phyloP scores from a whole-genome alignment of 2,888 invertebrate species.

The Eristalis tenax region DNA sequence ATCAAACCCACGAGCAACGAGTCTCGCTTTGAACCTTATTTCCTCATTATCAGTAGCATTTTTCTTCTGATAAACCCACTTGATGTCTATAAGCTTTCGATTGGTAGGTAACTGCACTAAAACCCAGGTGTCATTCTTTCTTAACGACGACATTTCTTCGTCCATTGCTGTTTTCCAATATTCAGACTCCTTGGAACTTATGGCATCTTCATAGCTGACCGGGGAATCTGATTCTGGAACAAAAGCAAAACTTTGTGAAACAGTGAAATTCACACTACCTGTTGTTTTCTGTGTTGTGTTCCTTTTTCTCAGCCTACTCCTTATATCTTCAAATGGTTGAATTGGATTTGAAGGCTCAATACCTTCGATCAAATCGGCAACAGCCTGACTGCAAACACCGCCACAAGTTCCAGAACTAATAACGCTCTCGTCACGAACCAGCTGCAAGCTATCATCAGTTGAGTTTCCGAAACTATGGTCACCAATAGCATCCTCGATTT shows the following conservation, averaged over 20 bases:
- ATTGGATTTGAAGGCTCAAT: neutral
- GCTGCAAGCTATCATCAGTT: neutral
- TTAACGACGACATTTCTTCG: constrained; percentile 6
- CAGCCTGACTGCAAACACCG: neutral
- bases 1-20: neutral
- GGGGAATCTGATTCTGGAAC: neutral
- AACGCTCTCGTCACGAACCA: neutral
- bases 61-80: neutral
- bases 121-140: constrained; percentile 12
- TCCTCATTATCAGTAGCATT: neutral
- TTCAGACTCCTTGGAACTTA: neutral
- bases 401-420: neutral
- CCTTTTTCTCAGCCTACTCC: neutral
- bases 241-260: neutral
- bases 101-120: neutral
- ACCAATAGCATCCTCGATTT: neutral
- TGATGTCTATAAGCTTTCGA: constrained; percentile 8
- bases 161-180: neutral
- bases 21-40: neutral
- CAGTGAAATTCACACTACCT: neutral
- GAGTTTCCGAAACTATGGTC: neutral
- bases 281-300: neutral
- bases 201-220: no score
- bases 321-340: neutral
- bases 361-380: neutral